Base-by-base conservation (phyloP, 2,888 invertebrate genomes). In the Ornithoptera alexandrae region DNA sequence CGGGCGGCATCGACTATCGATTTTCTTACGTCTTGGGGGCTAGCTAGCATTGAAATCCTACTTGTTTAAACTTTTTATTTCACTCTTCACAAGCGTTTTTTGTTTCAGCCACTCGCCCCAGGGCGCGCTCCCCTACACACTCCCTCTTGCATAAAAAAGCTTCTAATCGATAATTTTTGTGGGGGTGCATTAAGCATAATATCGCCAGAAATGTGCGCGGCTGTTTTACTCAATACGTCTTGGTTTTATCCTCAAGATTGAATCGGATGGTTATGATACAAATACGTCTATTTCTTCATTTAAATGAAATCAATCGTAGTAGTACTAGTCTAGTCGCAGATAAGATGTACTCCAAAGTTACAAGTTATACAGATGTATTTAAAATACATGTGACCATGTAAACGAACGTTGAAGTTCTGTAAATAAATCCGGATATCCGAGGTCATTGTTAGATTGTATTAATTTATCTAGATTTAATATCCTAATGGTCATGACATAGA, bases 81-180 rank as follows among this genome's bases (percentile, higher is more conserved):
- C 86, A 89, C 92, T 92, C 92, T 90, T 88, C 92, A 87, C 90
- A 86, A 88, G 82, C 84, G 89, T 91, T 92, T 92, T 92, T 92
- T 92, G 92, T 92, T 92, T 92, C 92, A 91, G 86, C 91, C 89
- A 86, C 87, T 87, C 91, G 85, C 92, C 92, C 90, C 82, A 83
- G 79, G 85, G 84, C 79, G 77, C 79, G 79, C 85, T 85, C 92
- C 92, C 92, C 88, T 84, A 86, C 85, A 87, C 82, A 87, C 78
- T 88, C 92, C 90, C 92, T 92, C 92, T 92, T 92, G 92, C 92
- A 92, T 92, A 92, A 92, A 92, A 92, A 92, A 92, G 92, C 91
- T 90, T 89, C 92, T 92, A 92, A 92, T 92, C 92, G 92, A 92
- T 92, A 92, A 92, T 92, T 92, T 92, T 89, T 92, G 90, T 92